Evolutionary conservation across 2,888 invertebrate genomes (phyloP), one percentile per base, ranked within the genome.

Genomic region (Chrysopilus asiliformis): DNA sequence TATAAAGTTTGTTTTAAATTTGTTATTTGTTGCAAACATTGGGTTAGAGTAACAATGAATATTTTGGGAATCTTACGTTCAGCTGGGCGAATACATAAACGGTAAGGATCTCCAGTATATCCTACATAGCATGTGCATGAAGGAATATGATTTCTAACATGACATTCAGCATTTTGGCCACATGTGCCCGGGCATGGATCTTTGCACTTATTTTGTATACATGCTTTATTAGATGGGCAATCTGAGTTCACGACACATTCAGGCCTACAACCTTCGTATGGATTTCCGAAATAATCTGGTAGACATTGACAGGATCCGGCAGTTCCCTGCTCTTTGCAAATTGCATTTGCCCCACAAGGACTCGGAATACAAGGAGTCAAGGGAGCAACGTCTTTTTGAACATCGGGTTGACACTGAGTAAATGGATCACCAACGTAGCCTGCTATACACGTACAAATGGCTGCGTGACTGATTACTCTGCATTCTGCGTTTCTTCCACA

Each of bases 131-230:
- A 85, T 40, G 68, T 74, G 52, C 83, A 76, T 27, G 70, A 65
- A 38, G 79, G 76, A 49, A 82, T 52, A 60, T 81, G 78, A 49
- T 79, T 79, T 12, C 77, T 66, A 12, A 79, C 79, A 61, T 76
- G 74, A 53, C 84, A 84, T 31, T 73, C 66, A 14, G 83, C 79
- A 50, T 80, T 78, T 45, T 72, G 68, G 4, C 80, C 82, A 53
- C 85, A 85, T 19, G 74, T 74, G 46, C 81, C 82, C 7, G 78
- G 78, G 49, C 84, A 85, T 15, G 84, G 84, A 61, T 85, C 78
- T 51, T 69, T 66, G 55, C 84, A 85, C 61, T 78, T 80, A 46
- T 76, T 76, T 47, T 71, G 71, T 5, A 78, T 64, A 50, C 83
- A 83, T 12, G 80, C 79, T 49, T 67, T 72, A 48, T 76, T 72